A percentile compares a stretch with the other conserved stretches of the same genome.
Conservation (phyloP, 2,113 vertebrate genomes). For the Zapus hudsonius region DNA sequence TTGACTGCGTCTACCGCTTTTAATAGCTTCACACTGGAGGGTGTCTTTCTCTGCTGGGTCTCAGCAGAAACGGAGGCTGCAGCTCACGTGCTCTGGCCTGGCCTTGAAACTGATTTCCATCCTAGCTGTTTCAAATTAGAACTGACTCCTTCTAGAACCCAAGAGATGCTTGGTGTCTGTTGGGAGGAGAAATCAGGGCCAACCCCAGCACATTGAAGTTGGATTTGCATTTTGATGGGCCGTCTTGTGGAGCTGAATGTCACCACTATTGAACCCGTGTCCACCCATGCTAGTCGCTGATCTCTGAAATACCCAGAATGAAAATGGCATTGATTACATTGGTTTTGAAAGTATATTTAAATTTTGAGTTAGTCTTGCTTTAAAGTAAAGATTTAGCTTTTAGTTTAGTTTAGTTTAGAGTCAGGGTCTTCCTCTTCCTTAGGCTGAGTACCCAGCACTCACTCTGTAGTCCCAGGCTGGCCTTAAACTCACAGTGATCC, state of each 20-base stretch:
- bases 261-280: not conserved
- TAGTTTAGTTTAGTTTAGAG: no score
- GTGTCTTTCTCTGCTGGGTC: constrained; percentile 44
- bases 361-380: constrained; percentile 2
- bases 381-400: not conserved
- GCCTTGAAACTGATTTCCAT: constrained; percentile 30
- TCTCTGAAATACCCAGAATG: not conserved
- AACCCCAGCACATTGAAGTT: not conserved
- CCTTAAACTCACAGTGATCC: no score
- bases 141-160: not conserved
- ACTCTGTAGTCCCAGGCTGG: no score
- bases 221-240: not conserved
- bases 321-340: not conserved
- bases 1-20: not conserved
- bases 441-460: no score
- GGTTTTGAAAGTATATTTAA: not conserved
- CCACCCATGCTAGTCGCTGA: no score
- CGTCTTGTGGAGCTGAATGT: not conserved
- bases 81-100: not conserved
- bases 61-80: not conserved
- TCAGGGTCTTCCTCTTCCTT: no score
- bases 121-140: constrained; percentile 12
- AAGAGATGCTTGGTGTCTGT: not conserved
- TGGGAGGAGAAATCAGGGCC: not conserved
- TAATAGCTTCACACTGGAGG: not conserved